Evolutionary conservation across 2,888 invertebrate species (phyloP).

Genomic region (Tuta absoluta): DNA sequence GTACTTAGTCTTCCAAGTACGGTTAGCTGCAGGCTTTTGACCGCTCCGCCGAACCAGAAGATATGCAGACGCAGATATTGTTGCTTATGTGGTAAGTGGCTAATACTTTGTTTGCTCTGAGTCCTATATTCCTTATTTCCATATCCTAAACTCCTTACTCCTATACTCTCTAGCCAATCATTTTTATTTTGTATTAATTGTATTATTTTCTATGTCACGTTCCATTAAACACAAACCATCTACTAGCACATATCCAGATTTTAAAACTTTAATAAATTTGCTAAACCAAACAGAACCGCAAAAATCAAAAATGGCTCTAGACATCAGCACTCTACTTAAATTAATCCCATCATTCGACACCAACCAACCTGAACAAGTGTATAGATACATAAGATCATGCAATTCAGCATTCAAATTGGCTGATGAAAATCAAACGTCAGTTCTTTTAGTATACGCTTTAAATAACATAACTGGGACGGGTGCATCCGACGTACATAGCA

Average conservation of each 20-base stretch:
- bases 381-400: slow-evolving; percentile 33
- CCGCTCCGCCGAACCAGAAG: slow-evolving; percentile 20
- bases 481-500: slow-evolving; percentile 32
- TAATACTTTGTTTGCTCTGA: too few species aligned
- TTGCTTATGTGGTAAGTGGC: too few species aligned
- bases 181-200: too few species aligned
- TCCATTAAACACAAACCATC: neutral
- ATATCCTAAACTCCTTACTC: too few species aligned
- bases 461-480: slow-evolving; percentile 33
- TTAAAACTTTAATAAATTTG: too few species aligned
- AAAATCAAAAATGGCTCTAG: neutral
- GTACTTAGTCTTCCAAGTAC: neutral
- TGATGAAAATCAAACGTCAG: neutral
- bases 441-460: slow-evolving; percentile 29
- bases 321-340: slow-evolving; percentile 11
- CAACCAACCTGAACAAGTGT: slow-evolving; percentile 26
- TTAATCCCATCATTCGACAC: slow-evolving; percentile 32
- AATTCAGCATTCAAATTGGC: slow-evolving; percentile 32
- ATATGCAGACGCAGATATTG: too few species aligned
- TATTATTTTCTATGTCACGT: neutral
- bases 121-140: too few species aligned
- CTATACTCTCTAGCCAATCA: too few species aligned
- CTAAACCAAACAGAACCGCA: neutral
- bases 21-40: slow-evolving; percentile 31
- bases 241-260: too few species aligned